phyloP scores from a whole-genome alignment of 2,888 invertebrate species.

The Xestia sexstrigata region DNA sequence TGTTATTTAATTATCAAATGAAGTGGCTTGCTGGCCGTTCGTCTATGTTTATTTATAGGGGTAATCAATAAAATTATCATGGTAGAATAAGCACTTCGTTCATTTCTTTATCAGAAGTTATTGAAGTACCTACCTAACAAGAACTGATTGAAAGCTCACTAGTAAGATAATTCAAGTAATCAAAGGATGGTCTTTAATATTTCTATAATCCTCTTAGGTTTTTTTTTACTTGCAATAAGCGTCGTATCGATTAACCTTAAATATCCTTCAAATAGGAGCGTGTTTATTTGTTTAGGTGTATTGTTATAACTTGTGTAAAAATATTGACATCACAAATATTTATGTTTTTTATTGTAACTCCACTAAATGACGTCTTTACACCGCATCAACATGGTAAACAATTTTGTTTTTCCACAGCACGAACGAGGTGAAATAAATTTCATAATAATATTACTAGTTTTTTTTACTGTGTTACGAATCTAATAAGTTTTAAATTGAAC shows the following conservation, averaged over 20 bases:
- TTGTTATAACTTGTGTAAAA: not conserved
- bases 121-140: conserved; percentile 6
- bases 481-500: conserved; percentile 10
- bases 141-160: conserved; percentile 11
- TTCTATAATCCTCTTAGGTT: not conserved
- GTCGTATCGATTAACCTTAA: not conserved
- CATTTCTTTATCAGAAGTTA: conserved; percentile 13
- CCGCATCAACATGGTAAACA: not conserved
- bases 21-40: conserved; percentile 34
- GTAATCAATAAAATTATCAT: conserved; percentile 28
- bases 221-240: not conserved
- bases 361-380: not conserved
- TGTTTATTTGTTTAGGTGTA: not conserved
- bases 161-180: not conserved
- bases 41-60: conserved; percentile 9
- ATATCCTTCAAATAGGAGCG: not conserved
- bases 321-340: not conserved
- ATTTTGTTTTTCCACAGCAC: not conserved
- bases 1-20: conserved; percentile 31
- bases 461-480: not conserved
- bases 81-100: conserved; percentile 17
- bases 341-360: not conserved
- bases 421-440: not conserved
- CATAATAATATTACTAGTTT: conserved; percentile 2
- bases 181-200: not conserved